phyloP scores from a whole-genome alignment of 2,797 vertebrate species.

The Hozukius guyotensis region DNA sequence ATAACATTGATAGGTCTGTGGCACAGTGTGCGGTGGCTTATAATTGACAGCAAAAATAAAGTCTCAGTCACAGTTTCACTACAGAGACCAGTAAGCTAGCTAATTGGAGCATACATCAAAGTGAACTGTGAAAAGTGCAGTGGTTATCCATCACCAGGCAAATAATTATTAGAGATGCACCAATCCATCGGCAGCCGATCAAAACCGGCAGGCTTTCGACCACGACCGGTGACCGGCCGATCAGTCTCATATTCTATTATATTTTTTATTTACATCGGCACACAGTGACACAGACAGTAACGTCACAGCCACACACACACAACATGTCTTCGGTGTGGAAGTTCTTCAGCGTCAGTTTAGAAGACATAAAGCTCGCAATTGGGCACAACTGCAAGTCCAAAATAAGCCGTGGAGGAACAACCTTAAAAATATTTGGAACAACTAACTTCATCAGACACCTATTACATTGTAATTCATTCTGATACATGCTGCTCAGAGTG shows the following conservation, averaged over 20 bases:
- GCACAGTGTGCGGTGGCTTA: constrained; percentile 24
- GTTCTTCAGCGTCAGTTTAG: background rate
- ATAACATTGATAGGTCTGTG: constrained; percentile 11
- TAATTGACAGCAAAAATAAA: constrained; percentile 52
- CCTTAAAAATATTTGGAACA: no score
- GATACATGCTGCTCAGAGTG: no score
- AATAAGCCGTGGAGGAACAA: no score
- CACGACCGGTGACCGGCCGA: background rate
- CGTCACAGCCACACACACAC: no score
- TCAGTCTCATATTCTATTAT: background rate
- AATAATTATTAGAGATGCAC: constrained; percentile 20
- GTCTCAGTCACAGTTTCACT: constrained; percentile 22
- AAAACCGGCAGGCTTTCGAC: background rate
- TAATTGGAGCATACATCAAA: constrained; percentile 44
- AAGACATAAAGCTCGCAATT: background rate
- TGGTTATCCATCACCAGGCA: constrained; percentile 24
- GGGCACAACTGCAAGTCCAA: no score
- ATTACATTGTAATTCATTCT: no score
- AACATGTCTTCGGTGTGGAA: no score
- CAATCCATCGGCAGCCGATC: background rate
- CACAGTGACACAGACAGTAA: no score
- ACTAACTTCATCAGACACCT: no score
- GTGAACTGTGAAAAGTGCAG: background rate
- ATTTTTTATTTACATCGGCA: no score
- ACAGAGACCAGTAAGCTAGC: constrained; percentile 26